A percentile compares a stretch with the other conserved stretches of the same genome.
Evolutionary conservation across 2,888 invertebrate species (phyloP).

Genomic region (Chloroclysta siterata): DNA sequence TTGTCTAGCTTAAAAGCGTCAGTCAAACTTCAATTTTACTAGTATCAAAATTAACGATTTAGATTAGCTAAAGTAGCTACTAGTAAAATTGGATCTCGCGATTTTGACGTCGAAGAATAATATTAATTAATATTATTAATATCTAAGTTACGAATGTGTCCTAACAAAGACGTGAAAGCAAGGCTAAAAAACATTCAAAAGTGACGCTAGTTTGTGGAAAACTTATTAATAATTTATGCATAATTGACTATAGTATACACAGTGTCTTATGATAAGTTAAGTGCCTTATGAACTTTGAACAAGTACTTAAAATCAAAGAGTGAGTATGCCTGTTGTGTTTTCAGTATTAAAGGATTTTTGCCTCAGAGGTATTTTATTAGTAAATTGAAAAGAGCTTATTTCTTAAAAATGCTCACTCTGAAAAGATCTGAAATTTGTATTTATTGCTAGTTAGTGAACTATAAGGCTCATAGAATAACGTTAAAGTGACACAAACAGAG

Average conservation of each 20-base stretch:
- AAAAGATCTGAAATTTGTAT: conserved; percentile 40
- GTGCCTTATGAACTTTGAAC: conserved; percentile 61
- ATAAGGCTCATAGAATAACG: conserved; percentile 18
- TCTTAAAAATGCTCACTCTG: conserved; percentile 33
- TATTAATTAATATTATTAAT: conserved; percentile 76
- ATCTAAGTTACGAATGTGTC: conserved; percentile 71
- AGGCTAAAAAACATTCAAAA: conserved; percentile 41
- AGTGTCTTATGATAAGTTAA: conserved; percentile 65
- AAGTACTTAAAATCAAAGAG: conserved; percentile 60
- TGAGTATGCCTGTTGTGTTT: conserved; percentile 57
- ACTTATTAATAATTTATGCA: conserved; percentile 32
- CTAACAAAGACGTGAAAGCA: conserved; percentile 64
- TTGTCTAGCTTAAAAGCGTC: conserved; percentile 50
- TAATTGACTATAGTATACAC: conserved; percentile 50
- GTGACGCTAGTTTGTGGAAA: conserved; percentile 35
- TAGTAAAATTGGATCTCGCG: conserved; percentile 67
- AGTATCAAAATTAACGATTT: conserved; percentile 53
- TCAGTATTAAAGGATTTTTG: conserved; percentile 58
- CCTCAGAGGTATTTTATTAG: conserved; percentile 44
- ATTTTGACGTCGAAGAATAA: conserved; percentile 65
- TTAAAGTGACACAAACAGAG: conserved; percentile 30
- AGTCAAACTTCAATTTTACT: conserved; percentile 65
- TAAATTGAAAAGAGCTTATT: conserved; percentile 33
- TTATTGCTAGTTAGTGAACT: conserved; percentile 19
- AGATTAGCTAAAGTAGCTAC: conserved; percentile 42